Conservation (phyloP, 2,797 vertebrate genomes). For the Platalea minor region DNA sequence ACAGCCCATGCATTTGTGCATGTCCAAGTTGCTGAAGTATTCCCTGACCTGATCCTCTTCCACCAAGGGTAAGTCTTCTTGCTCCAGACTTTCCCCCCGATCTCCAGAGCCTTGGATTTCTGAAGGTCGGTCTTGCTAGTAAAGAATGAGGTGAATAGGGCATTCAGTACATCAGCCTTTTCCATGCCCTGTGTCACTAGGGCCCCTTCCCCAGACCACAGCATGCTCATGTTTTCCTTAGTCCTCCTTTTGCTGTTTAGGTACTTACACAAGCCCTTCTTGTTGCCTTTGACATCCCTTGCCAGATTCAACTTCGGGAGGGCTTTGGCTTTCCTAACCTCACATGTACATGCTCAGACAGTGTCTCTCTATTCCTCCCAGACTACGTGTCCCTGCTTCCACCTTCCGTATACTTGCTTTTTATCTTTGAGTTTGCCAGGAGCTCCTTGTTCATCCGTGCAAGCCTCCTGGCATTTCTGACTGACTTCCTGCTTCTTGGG, state of each 20-base stretch:
- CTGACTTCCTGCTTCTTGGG: neutral
- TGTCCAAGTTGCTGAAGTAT: neutral
- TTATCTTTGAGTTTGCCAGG: neutral
- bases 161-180: neutral
- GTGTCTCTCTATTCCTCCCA: neutral
- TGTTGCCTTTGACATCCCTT: neutral
- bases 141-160: neutral
- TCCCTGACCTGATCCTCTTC: neutral
- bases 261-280: neutral
- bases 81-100: neutral
- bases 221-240: neutral
- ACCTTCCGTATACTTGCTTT: neutral
- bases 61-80: neutral
- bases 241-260: neutral
- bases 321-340: neutral
- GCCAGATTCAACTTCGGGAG: neutral
- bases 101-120: neutral
- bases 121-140: neutral
- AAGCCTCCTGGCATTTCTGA: no score
- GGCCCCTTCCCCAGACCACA: neutral
- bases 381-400: neutral
- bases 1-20: neutral
- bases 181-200: neutral
- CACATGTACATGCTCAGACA: neutral
- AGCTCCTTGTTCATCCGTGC: neutral